Percentiles rank a stretch among this genome's conserved stretches.
Conservation (phyloP, 2,888 invertebrate genomes). For the Chloroclystis v-ata region DNA sequence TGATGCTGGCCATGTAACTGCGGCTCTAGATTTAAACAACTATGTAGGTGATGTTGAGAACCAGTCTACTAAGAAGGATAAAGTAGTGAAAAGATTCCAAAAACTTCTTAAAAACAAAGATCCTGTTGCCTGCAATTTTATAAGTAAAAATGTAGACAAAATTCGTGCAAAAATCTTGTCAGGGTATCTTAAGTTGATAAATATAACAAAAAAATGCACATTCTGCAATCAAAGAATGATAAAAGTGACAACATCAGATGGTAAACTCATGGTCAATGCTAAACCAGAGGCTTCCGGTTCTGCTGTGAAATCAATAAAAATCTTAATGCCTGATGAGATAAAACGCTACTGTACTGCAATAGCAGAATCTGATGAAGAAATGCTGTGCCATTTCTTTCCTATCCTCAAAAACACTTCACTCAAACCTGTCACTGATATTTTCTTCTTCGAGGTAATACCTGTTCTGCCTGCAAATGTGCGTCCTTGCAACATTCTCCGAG, state of each 20-base stretch:
- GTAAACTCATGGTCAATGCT: conserved; percentile 77
- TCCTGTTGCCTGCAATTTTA: conserved; percentile 49
- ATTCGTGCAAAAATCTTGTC: conserved; percentile 65
- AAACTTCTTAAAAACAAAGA: conserved; percentile 55
- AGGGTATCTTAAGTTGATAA: conserved; percentile 65
- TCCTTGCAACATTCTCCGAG: conserved; percentile 82
- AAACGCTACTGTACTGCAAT: conserved; percentile 83
- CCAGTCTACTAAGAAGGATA: conserved; percentile 60
- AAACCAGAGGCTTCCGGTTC: conserved; percentile 38
- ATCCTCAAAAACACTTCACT: conserved; percentile 74
- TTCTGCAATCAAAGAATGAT: conserved; percentile 73
- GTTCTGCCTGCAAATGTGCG: conserved; percentile 92
- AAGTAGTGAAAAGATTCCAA: conserved; percentile 61
- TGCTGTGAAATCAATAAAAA: conserved; percentile 54
- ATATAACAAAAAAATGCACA: conserved; percentile 68
- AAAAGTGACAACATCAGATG: conserved; percentile 78
- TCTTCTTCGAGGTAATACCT: conserved; percentile 90
- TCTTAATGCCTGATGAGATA: conserved; percentile 82
- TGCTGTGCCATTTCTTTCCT: conserved; percentile 85
- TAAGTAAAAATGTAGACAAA: conserved; percentile 71
- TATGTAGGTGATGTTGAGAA: conserved; percentile 53
- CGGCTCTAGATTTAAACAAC: conserved; percentile 82
- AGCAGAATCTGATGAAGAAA: conserved; percentile 83
- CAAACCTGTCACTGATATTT: conserved; percentile 85
- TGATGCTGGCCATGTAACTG: conserved; percentile 84